Evolutionary conservation across 2,888 invertebrate genomes (phyloP).

Genomic region (Pomacea canaliculata): DNA sequence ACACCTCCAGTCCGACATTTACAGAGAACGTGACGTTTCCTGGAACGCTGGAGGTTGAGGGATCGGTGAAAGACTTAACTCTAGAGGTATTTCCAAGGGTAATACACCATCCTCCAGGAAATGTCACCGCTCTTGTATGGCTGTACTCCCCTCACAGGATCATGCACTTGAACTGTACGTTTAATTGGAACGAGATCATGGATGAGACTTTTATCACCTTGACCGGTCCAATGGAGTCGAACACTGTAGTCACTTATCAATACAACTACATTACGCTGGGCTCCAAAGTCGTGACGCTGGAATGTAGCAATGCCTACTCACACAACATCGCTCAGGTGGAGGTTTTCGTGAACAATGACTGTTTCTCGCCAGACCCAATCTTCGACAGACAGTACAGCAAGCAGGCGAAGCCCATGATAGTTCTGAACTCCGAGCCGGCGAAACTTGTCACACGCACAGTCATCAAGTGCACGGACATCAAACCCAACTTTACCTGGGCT

Average conservation of each 20-base stretch:
- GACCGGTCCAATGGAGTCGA: not conserved
- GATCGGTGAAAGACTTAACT: not conserved
- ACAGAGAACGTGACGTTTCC: not conserved
- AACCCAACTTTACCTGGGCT: not conserved
- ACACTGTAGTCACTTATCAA: not conserved
- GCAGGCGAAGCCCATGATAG: not conserved
- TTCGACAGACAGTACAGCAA: slow-evolving; percentile 5
- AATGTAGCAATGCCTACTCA: not conserved
- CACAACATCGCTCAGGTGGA: too few species aligned
- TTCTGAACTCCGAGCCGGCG: not conserved
- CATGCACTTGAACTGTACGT: not conserved
- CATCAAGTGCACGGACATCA: not conserved
- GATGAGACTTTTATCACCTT: not conserved
- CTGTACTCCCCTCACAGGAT: not conserved
- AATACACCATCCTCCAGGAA: not conserved
- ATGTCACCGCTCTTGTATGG: not conserved
- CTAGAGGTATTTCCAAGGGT: not conserved
- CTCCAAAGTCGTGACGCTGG: not conserved
- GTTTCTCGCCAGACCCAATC: slow-evolving; percentile 2
- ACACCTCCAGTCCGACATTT: not conserved
- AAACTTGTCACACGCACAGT: slow-evolving; percentile 4
- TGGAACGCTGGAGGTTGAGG: not conserved
- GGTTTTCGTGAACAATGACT: not conserved
- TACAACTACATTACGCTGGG: slow-evolving; percentile 6
- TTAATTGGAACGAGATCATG: slow-evolving; percentile 6